Base-by-base conservation (phyloP, 64 coral and sea anemone genomes). In the Actinia tenebrosa region DNA sequence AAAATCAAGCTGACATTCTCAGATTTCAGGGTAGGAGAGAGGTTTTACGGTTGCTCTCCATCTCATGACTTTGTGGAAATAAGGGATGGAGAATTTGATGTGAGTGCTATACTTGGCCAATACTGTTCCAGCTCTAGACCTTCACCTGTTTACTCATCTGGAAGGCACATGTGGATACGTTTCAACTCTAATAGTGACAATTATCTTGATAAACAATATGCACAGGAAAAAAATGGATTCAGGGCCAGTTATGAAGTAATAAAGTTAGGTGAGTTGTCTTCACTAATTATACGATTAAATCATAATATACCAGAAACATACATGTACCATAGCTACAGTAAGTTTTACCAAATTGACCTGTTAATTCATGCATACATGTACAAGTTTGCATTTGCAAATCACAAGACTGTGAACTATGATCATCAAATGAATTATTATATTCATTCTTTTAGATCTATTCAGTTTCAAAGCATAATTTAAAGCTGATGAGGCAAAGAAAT, bases 131-230 rank as follows among this genome's bases (percentile, higher is more conserved):
- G 25, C 0, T 71, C 68, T 14, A 66, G 6, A 66, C 63, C 63
- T 66, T 22, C 26, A 17, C 64, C 92, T 52, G 54, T 87, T 69
- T 62, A 83, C 25, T 94, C 92, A 44, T 64, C 17, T 58, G 85
- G 88, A 61, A 88, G 88, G 62, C 30, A 94, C 61, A 61, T 94
- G 56, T 86, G 78, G 85, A 44, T 94, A 15, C 63, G 27, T 3
- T 94, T 94, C 52, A 56, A 64, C 45, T 89, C 92, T 16, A 87
- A 89, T 53, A 11, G 45, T 79, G 77, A 79, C 20, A 47, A 79
- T 47, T 79, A 79, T 47, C 16, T 79, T 79, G 30, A 44, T 44
- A 17, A 27, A 22, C 9, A 47, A 9, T 1, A 13, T 78, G 18
- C 7, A 71, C 7, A 7, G 8, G 45, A 37, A 5, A 47, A 17